Evolutionary conservation across 1,140 invertebrate species (phyloP), one percentile per base, ranked within the genome.

Genomic region (Ips typographus): DNA sequence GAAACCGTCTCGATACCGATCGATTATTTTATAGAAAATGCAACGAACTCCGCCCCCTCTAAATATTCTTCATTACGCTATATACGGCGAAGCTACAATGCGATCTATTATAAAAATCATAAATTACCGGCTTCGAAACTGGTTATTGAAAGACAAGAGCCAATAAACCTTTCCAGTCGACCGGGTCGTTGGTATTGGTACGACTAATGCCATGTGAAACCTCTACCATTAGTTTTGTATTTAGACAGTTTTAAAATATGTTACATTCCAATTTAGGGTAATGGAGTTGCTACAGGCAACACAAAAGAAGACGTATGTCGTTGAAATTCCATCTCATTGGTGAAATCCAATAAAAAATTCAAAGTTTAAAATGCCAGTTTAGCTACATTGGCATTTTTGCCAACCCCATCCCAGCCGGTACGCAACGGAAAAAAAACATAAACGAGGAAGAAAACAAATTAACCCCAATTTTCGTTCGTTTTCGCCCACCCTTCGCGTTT

Each of bases 391-490:
- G 22, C 22, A 22, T 22, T 22, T 22, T 22, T 22, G 22, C 22
- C 22, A 22, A 22, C 22, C 22, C 22, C 22, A 22, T 22, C 22
- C 22, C 22, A 22, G 22, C 22, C 22, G 22, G 22, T 22, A 22
- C 22, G 22, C 22, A 22, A 22, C 22, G 22, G 22, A 62, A 62
- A 62, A 62, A 52, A 52, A 55, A 65, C 37, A 40, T 53, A 40
- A 65, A 65, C 51, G 55, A 49, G 66, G 58, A 55, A n/a, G 58
- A 62, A 68, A 68, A 68, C 66, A 68, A 68, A 68, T 68, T 68
- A 68, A 68, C 66, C 66, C 66, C 66, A 68, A 61, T 68, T 68
- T 68, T 68, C 58, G 60, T 68, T 68, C 51, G 65, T 66, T 66
- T 37, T 38, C 41, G 36, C 66, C 39, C 7, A 38, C 44, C 52